A percentile compares a stretch with the other conserved stretches of the same genome.
Conservation (phyloP, 2,888 invertebrate species). For the Zygogramma bicolorata region DNA sequence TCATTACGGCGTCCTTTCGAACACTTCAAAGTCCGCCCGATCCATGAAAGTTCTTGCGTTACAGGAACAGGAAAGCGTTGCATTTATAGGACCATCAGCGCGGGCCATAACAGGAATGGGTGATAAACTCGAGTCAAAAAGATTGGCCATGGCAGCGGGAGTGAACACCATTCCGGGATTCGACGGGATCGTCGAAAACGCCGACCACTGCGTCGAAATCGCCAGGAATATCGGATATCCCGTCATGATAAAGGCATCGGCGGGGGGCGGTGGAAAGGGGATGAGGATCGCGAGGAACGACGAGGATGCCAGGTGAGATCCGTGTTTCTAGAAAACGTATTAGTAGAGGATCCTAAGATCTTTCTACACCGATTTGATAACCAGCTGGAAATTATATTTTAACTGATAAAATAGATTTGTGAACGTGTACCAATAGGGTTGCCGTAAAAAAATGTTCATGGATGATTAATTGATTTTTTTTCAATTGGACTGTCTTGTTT, state of each 20-base stretch:
- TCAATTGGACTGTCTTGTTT: too few relatives aligned
- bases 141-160: constrained; percentile 72
- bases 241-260: constrained; percentile 80
- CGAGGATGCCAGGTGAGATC: constrained; percentile 68
- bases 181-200: constrained; percentile 67
- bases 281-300: constrained; percentile 77
- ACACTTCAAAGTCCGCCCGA: neutral
- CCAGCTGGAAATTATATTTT: too few relatives aligned
- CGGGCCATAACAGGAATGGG: constrained; percentile 75
- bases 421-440: too few relatives aligned
- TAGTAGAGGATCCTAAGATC: too few relatives aligned
- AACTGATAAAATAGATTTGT: too few relatives aligned
- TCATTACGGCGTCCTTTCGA: neutral
- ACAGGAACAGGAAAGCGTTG: constrained; percentile 69
- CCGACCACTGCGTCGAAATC: constrained; percentile 71
- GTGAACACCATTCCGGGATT: constrained; percentile 74
- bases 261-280: constrained; percentile 79
- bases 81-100: constrained; percentile 74
- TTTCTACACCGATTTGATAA: too few relatives aligned
- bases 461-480: too few relatives aligned
- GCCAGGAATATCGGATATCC: constrained; percentile 75
- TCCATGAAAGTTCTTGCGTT: constrained; percentile 29
- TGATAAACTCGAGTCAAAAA: constrained; percentile 77
- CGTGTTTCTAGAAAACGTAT: too few relatives aligned
- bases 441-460: too few relatives aligned